Conservation (phyloP, 1,140 invertebrate genomes). For the Plutomurus gul region DNA sequence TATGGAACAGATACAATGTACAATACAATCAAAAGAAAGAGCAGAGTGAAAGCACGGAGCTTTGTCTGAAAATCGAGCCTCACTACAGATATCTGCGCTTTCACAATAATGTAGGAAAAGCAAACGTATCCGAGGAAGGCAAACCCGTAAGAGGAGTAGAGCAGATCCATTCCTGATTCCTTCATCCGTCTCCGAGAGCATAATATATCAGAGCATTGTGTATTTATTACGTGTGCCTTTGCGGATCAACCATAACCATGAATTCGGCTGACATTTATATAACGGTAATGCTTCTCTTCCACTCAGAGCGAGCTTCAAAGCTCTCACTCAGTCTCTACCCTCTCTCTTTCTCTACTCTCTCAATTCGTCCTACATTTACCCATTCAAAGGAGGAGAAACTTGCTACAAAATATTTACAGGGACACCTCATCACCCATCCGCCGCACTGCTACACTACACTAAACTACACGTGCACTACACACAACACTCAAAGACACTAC, state of each 20-base stretch:
- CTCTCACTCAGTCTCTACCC: too few species aligned
- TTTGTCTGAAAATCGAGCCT: too few species aligned
- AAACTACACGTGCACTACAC: neutral
- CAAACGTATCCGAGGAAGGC: too few species aligned
- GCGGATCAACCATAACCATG: constrained; percentile 45
- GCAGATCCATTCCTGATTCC: neutral
- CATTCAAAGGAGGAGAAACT: neutral
- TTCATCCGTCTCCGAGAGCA: constrained; percentile 22
- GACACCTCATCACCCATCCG: neutral
- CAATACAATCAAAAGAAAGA: too few species aligned
- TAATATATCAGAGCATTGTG: constrained; percentile 25
- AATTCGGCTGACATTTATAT: constrained; percentile 46
- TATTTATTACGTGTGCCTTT: constrained; percentile 31
- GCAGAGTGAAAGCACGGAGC: too few species aligned
- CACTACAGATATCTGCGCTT: too few species aligned
- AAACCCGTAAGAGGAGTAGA: too few species aligned
- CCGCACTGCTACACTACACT: neutral
- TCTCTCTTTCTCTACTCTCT: neutral
- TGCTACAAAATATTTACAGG: neutral
- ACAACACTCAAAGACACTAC: neutral
- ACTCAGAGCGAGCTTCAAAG: constrained; percentile 27
- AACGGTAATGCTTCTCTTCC: constrained; percentile 43
- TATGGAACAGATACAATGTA: too few species aligned
- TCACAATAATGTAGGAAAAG: too few species aligned
- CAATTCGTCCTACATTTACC: neutral